Base-by-base conservation (phyloP, 2,888 invertebrate genomes). In the Acronicta alni region DNA sequence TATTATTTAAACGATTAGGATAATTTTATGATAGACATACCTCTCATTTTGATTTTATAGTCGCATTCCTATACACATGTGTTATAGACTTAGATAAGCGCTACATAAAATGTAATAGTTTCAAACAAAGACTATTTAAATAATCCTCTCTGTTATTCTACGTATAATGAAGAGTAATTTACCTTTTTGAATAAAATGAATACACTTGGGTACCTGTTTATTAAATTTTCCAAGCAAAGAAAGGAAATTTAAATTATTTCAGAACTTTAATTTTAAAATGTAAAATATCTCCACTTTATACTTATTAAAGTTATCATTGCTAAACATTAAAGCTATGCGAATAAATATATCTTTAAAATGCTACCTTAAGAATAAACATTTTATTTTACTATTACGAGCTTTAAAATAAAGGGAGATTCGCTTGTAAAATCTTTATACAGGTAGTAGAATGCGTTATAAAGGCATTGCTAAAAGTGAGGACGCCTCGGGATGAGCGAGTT, bases 391-490 rank as follows among this genome's bases (percentile, higher is more conserved):
- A 41, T 14, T 14, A 39, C 15, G 10, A 57, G 41, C 23, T 23
- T 51, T 51, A 35, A 63, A 67, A 48, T 47, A 9, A 49, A 58
- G 17, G 48, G 32, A 5, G 12, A 35, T 45, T 16, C 17, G 17
- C 37, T 41, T 35, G 46, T 69, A 60, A 59, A 69, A 57, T 59
- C 37, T 59, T 56, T 38, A 37, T 42, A 39, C 42, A 44, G 42
- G 9, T 14, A 18, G 46, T 16, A 3, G 37, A 46, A 23, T 38
- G 12, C 2, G 20, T 32, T 49, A 42, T 47, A 30, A 47, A 65
- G 44, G 17, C 47, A 41, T 17, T 20, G 4, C 15, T 43, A 10
- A 48, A 52, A 48, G 39, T 35, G 12, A 48, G 12, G 9, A 15
- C 48, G 23, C 43, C 20, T 52, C 17, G 12, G 0, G 12, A 23